A percentile compares a stretch with the other conserved stretches of the same genome.
These are phyloP conservation scores for Muscicapa adusta DNA, from an alignment of 2,113 vertebrate species.

Conservation along the genomic window DNA sequence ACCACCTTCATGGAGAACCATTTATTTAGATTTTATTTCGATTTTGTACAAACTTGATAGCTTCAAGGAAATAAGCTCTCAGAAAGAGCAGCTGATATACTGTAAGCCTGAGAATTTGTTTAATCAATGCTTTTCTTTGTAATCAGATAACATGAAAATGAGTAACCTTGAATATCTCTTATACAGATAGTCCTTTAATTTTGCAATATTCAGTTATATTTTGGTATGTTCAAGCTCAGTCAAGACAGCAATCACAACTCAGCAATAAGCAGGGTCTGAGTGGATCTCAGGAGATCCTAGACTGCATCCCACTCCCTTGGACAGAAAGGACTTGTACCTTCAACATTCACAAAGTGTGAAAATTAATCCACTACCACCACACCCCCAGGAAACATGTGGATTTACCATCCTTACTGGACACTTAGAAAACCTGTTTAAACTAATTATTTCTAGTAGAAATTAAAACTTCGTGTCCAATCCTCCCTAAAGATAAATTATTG, in stretches of 20 bases:
- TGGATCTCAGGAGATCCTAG: background rate
- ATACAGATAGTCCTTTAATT: background rate
- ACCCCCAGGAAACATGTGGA: background rate
- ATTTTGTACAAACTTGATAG: slow-evolving; percentile 19
- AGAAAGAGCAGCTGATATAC: background rate
- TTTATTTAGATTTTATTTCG: slow-evolving; percentile 53
- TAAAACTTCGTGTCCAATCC: background rate
- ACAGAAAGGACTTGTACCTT: background rate
- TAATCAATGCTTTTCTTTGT: background rate
- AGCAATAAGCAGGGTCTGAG: background rate
- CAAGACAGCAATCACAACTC: background rate
- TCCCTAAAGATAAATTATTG: background rate
- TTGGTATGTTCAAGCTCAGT: background rate
- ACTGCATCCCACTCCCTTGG: background rate
- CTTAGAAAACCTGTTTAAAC: background rate
- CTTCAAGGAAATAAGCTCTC: slow-evolving; percentile 17
- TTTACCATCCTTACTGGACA: background rate
- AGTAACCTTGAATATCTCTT: background rate
- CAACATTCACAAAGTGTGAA: background rate
- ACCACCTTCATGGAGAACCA: background rate
- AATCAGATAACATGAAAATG: background rate
- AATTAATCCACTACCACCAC: background rate
- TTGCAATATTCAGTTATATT: background rate
- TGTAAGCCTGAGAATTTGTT: slow-evolving; percentile 5
- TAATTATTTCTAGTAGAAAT: background rate